Evolutionary conservation across 1,140 invertebrate species (phyloP), one percentile per base, ranked within the genome.

Genomic region (Sesamia nonagrioides): DNA sequence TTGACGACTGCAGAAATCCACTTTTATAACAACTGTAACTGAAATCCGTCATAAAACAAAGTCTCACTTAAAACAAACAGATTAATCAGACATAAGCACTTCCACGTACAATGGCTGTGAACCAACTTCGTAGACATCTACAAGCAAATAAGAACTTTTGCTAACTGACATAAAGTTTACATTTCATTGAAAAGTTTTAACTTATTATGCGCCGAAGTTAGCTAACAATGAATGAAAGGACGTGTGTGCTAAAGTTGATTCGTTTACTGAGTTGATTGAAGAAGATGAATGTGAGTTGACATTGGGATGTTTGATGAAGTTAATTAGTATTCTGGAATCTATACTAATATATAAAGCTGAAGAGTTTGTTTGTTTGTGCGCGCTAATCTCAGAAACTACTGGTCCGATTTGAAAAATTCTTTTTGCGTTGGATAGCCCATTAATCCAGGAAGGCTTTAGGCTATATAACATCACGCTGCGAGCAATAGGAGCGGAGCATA

Each of bases 91-190:
- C 15, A 37, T 17, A 37, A 33, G 13, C 33, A 61, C 58, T 37
- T 7, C 35, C 58, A 27, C 3, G 27, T 13, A 58, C 33, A 13
- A 6, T 13, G 27, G 27, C 27, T 27, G 27, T 61, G 15, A 37
- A 37, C 18, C 54, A 61, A 35, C 27, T 27, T 27, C 56, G 13
- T 13, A 13, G 56, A 33, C 15, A 58, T 11, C 58, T 33, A 37
- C 33, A 61, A 61, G 58, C 33, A 61, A 61, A 61, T 61, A 61
- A n/a, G 27, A 61, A 61, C 58, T 37, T 61, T 1, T 61, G 15
- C 0, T 2, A 9, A 61, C 13, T 7, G 13, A 0, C 3, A 61
- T 61, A 61, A 61, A 61, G 58, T 61, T 61, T 61, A 61, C 11
- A 37, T 61, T 61, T 35, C 0, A 61, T n/a, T 61, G 27, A 15